Conservation (phyloP, 2,797 vertebrate genomes). For the Channallabes apus region DNA sequence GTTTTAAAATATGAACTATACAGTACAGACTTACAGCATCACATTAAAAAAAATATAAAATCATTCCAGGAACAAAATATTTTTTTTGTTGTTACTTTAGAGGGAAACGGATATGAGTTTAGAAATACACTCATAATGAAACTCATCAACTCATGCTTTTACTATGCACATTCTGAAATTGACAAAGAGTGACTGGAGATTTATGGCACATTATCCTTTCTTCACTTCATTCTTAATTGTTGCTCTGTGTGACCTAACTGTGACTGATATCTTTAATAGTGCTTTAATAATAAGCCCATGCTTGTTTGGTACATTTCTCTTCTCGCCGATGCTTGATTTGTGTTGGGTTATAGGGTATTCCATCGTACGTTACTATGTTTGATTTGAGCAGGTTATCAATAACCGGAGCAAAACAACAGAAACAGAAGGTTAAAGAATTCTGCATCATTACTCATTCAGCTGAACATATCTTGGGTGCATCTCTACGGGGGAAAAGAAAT, state of each 20-base stretch:
- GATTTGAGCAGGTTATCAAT: not conserved
- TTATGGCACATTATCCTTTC: not conserved
- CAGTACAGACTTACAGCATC: not conserved
- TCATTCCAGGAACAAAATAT: not conserved
- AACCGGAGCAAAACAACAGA: not conserved
- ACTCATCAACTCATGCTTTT: not conserved
- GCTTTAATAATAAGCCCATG: not conserved
- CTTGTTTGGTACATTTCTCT: not conserved
- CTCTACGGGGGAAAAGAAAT: not conserved
- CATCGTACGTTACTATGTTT: not conserved
- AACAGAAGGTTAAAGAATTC: not conserved
- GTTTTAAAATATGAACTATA: not conserved
- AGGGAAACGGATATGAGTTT: not conserved
- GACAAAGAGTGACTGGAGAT: not conserved
- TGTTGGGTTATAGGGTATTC: not conserved
- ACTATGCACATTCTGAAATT: not conserved
- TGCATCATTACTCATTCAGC: conserved; percentile 10
- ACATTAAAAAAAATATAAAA: not conserved
- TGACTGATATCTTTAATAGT: not conserved
- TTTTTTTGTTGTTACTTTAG: not conserved
- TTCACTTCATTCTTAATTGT: not conserved
- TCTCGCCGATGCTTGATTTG: not conserved
- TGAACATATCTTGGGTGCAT: not conserved
- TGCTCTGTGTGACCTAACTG: not conserved
- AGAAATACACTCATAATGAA: not conserved